Evolutionary conservation across 2,113 vertebrate species (phyloP), one percentile per base, ranked within the genome.

Genomic region (Atractosteus spatula): DNA sequence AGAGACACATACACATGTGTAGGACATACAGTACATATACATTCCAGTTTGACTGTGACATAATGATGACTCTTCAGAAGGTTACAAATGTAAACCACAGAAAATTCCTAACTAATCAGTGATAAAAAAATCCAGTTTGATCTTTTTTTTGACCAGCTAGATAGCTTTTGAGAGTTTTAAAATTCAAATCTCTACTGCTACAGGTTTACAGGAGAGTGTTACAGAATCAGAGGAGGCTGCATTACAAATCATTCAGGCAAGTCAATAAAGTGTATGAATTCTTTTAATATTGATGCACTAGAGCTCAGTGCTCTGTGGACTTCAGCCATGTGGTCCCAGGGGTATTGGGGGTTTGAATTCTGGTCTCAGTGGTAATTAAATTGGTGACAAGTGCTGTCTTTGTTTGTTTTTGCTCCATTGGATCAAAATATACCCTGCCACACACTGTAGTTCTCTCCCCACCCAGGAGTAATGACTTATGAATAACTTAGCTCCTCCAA

Each of bases 341-440:
- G 47, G 17, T 5, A 7, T 4, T 11, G 13, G 29, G 16, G 56
- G 59, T 59, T 16, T 3, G 54, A 55, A 17, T 69, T 59, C 55
- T 17, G 41, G 47, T 45, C 74, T 71, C 29, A 16, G 16, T 51
- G 7, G 62, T 64, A 71, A 71, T 71, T 75, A 75, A 75, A 75
- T 47, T 61, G 62, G 57, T 59, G 54, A 71, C 68, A 71, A 71
- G 68, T 59, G 74, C 68, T 43, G 68, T 67, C 69, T 67, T 71
- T 75, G 74, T 75, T 71, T 75, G 61, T 56, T 56, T 65, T 61
- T 66, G 68, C 74, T 75, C 62, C 74, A 54, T 47, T 59, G 74
- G 74, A 71, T 69, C 74, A 71, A 29, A 29, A 63, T 47, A 55
- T 51, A 55, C 67, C 62, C 69, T 64, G 63, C 63, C 69, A 54